Conservation (phyloP, 2,113 vertebrate genomes). For the Gadus macrocephalus region DNA sequence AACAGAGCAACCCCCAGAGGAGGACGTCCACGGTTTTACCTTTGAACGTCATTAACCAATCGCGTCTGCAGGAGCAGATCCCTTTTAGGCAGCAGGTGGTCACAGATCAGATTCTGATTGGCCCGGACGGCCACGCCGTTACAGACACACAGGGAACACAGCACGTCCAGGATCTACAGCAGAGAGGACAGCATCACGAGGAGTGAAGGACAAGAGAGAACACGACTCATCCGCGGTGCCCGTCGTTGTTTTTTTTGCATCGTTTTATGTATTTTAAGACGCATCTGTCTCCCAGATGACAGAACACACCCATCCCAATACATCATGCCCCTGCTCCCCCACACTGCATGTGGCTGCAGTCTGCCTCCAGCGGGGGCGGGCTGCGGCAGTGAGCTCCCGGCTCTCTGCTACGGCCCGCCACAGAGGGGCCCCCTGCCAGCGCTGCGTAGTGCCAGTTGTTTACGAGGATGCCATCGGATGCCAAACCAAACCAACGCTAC, state of each 20-base stretch:
- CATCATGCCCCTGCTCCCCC: neutral
- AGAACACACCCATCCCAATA: neutral
- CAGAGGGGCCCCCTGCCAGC: constrained; percentile 10
- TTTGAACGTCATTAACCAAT: constrained; percentile 93
- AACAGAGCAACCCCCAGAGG: neutral
- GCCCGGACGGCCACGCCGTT: constrained; percentile 94
- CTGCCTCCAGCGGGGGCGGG: neutral
- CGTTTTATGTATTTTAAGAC: neutral
- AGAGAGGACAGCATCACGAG: neutral
- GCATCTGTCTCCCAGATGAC: too few species aligned
- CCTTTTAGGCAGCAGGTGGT: constrained; percentile 89
- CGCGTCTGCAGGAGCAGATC: constrained; percentile 92
- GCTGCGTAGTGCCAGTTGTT: constrained; percentile 45
- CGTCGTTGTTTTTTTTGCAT: neutral
- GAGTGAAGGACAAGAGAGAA: neutral
- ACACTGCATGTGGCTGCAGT: neutral
- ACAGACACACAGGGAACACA: constrained; percentile 94
- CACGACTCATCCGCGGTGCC: neutral
- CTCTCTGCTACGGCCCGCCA: too few species aligned
- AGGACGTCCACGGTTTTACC: constrained; percentile 64
- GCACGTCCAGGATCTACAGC: constrained; percentile 86
- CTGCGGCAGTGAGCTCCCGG: neutral
- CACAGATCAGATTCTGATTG: constrained; percentile 96
- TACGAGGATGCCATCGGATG: constrained; percentile 34
- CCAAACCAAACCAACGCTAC: constrained; percentile 29